Evolutionary conservation across 2,113 vertebrate species (phyloP), one percentile per base, ranked within the genome.

Genomic region (Lagenorhynchus albirostris): DNA sequence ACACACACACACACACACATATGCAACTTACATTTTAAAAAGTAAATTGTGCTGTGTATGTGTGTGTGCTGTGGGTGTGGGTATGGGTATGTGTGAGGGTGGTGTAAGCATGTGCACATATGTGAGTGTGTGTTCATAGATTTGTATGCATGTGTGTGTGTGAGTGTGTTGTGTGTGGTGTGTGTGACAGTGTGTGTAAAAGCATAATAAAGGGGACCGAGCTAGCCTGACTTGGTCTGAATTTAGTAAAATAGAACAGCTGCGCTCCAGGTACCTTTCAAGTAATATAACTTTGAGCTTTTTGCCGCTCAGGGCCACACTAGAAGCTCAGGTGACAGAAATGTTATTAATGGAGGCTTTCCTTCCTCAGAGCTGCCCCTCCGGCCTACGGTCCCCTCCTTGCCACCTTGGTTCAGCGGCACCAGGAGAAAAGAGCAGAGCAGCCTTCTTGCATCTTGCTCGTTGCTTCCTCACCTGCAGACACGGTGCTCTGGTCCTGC

Each of bases 321-420:
- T 15, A 2, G 31, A 58, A 47, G 38, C 31, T 23, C 67, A 33
- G 1, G 0, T 4, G 15, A 38, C 36, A 89, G 44, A 82, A 53
- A 31, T 14, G 8, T 0, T 41, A 44, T 62, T 14, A 23, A 14
- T 5, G 21, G 50, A 44, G 12, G 29, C 2, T 18, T 70, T 12
- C 62, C 62, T 76, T 76, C 25, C 21, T 33, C 20, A 47, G 47
- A 2, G 6, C 33, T 1, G 18, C 7, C 53, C 21, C 12, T 44
- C 6, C 0, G 3, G 44, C 92, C 65, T 25, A 5, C 13, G 21
- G 20, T 6, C 21, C 18, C 74, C 41, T 21, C 1, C 1, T 0
- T 67, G 21, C 33, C 20, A 20, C 55, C 25, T 36, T 25, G 36
- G 13, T 58, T 41, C 55, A 84, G 70, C 1, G 0, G 21, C 6